Evolutionary conservation across 2,888 invertebrate species (phyloP).

Genomic region (Caenorhabditis imperialis): DNA sequence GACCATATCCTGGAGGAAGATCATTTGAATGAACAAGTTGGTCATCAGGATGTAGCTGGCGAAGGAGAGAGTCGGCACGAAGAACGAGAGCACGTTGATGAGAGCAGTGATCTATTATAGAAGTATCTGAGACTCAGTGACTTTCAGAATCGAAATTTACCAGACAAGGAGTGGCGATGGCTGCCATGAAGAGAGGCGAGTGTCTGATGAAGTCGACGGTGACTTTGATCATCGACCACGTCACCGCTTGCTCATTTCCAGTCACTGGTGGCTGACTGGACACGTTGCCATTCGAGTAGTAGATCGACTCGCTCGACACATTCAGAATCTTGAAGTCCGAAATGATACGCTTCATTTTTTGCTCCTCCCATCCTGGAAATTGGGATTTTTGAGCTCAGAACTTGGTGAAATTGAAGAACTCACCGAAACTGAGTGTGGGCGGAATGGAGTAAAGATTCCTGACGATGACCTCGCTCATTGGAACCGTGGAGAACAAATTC

Average conservation of each 20-base stretch:
- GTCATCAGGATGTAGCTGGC: constrained; percentile 29
- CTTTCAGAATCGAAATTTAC: constrained; percentile 28
- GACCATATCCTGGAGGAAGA: constrained; percentile 69
- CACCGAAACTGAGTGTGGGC: constrained; percentile 54
- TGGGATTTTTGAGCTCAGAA: too few relatives aligned
- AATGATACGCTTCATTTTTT: constrained; percentile 66
- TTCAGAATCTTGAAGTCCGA: constrained; percentile 68
- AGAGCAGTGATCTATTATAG: constrained; percentile 4
- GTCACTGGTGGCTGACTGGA: constrained; percentile 54
- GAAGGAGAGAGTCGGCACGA: constrained; percentile 8
- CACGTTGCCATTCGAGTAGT: constrained; percentile 55
- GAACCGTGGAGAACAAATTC: constrained; percentile 42
- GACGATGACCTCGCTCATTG: constrained; percentile 53
- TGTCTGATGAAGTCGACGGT: constrained; percentile 53
- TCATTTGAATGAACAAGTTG: constrained; percentile 61
- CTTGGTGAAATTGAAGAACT: not conserved
- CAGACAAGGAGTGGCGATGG: constrained; percentile 43
- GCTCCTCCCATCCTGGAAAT: constrained; percentile 68
- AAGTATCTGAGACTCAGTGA: not conserved
- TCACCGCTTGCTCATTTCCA: constrained; percentile 47
- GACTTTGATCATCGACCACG: constrained; percentile 60
- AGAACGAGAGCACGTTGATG: constrained; percentile 12
- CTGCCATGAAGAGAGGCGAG: constrained; percentile 48
- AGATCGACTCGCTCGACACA: constrained; percentile 61
- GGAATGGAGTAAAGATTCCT: constrained; percentile 35